Evolutionary conservation across 2,797 vertebrate species (phyloP).

Genomic region (Botia kubotai): DNA sequence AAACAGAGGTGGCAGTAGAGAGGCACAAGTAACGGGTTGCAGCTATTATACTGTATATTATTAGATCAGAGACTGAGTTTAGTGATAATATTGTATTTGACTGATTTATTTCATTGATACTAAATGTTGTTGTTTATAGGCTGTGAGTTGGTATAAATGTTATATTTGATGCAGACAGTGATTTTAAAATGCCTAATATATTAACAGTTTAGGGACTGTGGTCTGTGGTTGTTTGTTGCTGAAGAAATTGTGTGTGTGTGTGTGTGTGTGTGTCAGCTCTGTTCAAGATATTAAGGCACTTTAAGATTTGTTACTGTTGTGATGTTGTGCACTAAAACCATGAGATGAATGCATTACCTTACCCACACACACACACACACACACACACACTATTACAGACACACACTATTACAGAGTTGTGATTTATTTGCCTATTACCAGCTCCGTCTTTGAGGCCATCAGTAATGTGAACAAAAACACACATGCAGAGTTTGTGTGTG

Average conservation of each 20-base stretch:
- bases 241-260: not conserved
- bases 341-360: slow-evolving; percentile 52
- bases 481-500: not conserved
- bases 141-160: too few species aligned
- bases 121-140: too few species aligned
- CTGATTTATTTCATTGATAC: too few species aligned
- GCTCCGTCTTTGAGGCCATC: not conserved
- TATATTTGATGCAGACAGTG: too few species aligned
- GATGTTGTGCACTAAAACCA: slow-evolving; percentile 54
- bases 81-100: too few species aligned
- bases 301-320: slow-evolving; percentile 62
- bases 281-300: slow-evolving; percentile 61
- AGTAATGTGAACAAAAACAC: slow-evolving; percentile 33
- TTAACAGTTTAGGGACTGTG: not conserved
- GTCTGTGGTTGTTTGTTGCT: too few species aligned
- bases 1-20: too few species aligned
- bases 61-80: too few species aligned
- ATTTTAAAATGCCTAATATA: too few species aligned
- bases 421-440: slow-evolving; percentile 40
- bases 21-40: too few species aligned
- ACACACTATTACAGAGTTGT: not conserved
- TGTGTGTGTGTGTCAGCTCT: slow-evolving; percentile 5
- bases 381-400: slow-evolving; percentile 27
- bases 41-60: too few species aligned
- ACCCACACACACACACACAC: not conserved